Base-by-base conservation (phyloP, 2,888 invertebrate species). In the Acleris literana region DNA sequence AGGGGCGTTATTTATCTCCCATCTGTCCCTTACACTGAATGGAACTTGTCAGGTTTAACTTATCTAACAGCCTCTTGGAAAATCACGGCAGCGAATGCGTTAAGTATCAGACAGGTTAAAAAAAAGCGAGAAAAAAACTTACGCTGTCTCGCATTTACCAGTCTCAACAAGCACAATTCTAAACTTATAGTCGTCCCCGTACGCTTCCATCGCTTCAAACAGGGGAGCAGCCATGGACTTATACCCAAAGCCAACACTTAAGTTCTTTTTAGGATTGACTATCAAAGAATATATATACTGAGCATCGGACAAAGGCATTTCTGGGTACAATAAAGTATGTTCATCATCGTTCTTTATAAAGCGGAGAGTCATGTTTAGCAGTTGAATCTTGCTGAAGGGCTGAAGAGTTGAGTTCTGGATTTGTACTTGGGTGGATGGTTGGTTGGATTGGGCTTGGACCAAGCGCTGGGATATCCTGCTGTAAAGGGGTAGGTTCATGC, bases 341-440 rank as follows among this genome's bases (percentile, higher is more conserved):
- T 68, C 69, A 17, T 51, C 60, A 4, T 78, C 70, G 18, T 82
- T 76, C 64, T 82, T 82, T 1, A 87, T 65, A 63, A 85, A 88
- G n/a, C 74, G 75, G 0, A 83, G 69, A 0, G 78, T 77, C 0
- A 68, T 68, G 9, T 80, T 76, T 0, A 86, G 68, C 66, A 77
- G 79, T 1, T 72, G 68, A 0, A 72, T 61, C 70, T 81, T 82
- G 11, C 58, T 46, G 0, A 33, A 65, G 5, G 66, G 43, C 20
- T 39, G 16, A n/a, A 29, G 9, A 17, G 13, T 33, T 9, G 16
- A 16, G 49, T 20, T n/a, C 44, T 20, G 44, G 51, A 22, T 51
- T 20, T 22, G 46, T 5, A 64, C 53, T 11, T 62, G 61, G 59
- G 29, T 9, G 33, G 13, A 4, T 39, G 39, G 13, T 39, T 3